phyloP scores from a whole-genome alignment of 1,140 invertebrate genomes.

The Brachionus manjavacas region DNA sequence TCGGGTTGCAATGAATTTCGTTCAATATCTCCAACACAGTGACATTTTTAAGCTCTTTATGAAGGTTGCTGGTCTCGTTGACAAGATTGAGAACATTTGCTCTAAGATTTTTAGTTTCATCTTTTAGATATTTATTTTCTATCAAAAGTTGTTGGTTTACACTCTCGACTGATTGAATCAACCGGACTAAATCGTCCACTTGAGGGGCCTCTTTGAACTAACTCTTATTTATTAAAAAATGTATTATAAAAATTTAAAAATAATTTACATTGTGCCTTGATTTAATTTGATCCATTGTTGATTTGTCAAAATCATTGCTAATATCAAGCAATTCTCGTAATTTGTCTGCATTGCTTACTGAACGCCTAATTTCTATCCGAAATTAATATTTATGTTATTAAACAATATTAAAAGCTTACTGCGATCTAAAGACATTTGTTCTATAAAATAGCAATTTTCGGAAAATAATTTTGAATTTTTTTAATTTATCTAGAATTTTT shows the following conservation, averaged over 20 bases:
- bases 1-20: not conserved
- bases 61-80: not conserved
- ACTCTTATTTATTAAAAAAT: not conserved
- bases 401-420: not conserved
- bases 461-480: not conserved
- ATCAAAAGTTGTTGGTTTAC: conserved; percentile 27
- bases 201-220: conserved; percentile 33
- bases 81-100: not conserved
- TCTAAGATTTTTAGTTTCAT: not conserved
- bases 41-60: conserved; percentile 36
- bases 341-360: not conserved
- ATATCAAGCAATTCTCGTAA: not conserved
- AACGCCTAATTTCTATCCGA: not conserved
- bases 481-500: not conserved
- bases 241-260: not conserved
- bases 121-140: conserved; percentile 26
- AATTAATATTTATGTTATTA: too few relatives aligned
- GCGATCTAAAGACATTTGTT: conserved; percentile 4
- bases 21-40: conserved; percentile 26
- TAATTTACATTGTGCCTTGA: not conserved
- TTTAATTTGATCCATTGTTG: not conserved
- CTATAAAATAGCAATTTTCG: not conserved
- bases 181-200: conserved; percentile 4
- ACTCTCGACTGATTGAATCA: conserved; percentile 21
- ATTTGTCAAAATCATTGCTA: conserved; percentile 5